phyloP scores from a whole-genome alignment of 2,113 vertebrate genomes.

The Triplophysa siluroides region DNA sequence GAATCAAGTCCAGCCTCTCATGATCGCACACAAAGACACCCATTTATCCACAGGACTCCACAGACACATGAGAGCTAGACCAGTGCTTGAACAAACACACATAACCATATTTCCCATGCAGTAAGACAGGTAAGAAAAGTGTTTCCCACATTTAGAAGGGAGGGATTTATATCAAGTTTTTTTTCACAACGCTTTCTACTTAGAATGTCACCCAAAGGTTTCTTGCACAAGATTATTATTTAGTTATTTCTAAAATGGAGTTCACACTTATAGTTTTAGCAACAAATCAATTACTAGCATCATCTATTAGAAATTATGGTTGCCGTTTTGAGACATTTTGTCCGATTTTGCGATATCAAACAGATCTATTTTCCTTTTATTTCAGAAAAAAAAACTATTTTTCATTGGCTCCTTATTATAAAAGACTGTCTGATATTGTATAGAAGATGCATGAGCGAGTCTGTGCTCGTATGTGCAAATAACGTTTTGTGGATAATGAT shows the following conservation, averaged over 20 bases:
- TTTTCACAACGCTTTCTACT: too few relatives aligned
- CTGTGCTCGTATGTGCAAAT: not conserved
- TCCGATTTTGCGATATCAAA: too few relatives aligned
- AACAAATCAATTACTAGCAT: too few relatives aligned
- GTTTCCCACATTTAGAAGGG: not conserved
- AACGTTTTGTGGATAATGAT: not conserved
- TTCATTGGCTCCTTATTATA: too few relatives aligned
- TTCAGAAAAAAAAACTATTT: too few relatives aligned
- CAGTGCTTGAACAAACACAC: not conserved
- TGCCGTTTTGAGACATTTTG: too few relatives aligned
- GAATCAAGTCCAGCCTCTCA: constrained; percentile 49
- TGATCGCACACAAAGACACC: constrained; percentile 44
- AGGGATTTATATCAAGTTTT: not conserved
- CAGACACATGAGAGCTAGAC: not conserved
- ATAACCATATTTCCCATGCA: not conserved
- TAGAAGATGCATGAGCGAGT: not conserved
- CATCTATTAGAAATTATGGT: too few relatives aligned
- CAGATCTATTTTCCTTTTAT: too few relatives aligned
- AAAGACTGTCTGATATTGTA: not conserved
- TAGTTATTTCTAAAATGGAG: too few relatives aligned
- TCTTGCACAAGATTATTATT: too few relatives aligned
- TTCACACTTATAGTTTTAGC: too few relatives aligned
- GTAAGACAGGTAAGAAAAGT: not conserved
- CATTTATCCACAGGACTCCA: constrained; percentile 49
- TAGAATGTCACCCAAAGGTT: too few relatives aligned